Evolutionary conservation across 2,797 vertebrate genomes (phyloP).

Genomic region (Chaunax sp.): DNA sequence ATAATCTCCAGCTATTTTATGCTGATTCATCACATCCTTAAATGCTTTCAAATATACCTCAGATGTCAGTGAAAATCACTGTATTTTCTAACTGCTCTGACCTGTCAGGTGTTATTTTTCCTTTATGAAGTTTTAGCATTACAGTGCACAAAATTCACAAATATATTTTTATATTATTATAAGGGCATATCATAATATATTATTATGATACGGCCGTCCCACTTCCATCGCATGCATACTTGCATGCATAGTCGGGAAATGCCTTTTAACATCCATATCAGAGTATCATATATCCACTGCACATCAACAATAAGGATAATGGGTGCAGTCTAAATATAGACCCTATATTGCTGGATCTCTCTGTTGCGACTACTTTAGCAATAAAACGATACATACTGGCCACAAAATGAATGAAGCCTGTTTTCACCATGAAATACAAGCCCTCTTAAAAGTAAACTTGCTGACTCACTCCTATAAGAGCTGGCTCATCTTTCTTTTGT

Average conservation of each 20-base stretch:
- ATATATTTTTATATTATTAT: no score
- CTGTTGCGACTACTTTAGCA: not conserved
- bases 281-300: not conserved
- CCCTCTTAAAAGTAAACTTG: slow-evolving; percentile 23
- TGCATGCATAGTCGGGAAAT: no score
- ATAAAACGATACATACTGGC: not conserved
- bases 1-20: no score
- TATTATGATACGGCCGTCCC: no score
- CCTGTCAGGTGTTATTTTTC: no score
- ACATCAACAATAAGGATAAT: not conserved
- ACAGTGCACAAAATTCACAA: no score
- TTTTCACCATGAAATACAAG: slow-evolving; percentile 14
- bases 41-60: no score
- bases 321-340: not conserved
- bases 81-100: no score
- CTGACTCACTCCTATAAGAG: slow-evolving; percentile 59
- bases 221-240: not conserved
- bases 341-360: not conserved
- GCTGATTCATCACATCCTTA: no score
- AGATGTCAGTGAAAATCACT: no score
- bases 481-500: slow-evolving; percentile 38
- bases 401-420: not conserved
- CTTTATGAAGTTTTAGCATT: no score
- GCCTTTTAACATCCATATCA: not conserved
- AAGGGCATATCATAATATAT: no score